These are phyloP conservation scores for Hydrolagus affinis DNA, from an alignment of 2,113 vertebrate species.

Conservation along the genomic window DNA sequence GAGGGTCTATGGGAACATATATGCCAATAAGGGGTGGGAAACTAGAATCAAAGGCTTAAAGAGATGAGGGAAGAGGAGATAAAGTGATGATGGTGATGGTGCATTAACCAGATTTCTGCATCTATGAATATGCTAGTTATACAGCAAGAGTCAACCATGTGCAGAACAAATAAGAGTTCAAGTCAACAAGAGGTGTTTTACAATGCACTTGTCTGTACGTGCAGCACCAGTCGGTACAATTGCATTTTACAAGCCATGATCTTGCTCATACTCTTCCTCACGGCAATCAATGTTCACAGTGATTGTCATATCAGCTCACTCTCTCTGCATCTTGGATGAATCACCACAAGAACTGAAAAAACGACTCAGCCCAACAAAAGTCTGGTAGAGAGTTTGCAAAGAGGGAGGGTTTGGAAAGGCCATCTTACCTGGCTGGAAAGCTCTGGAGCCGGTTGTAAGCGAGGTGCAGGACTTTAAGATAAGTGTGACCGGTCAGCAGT, in stretches of 20 bases:
- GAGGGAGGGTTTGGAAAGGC: no score
- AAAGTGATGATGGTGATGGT: neutral
- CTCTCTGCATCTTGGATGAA: neutral
- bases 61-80: no score
- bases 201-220: neutral
- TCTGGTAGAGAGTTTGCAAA: neutral
- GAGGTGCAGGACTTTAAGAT: conserved; percentile 85
- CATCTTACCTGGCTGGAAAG: conserved; percentile 83
- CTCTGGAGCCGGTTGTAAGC: conserved; percentile 92
- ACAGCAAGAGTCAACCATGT: neutral
- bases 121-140: neutral
- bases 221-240: neutral
- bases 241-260: neutral
- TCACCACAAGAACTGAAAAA: neutral
- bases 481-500: conserved; percentile 80
- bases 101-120: neutral
- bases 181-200: neutral
- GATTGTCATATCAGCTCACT: neutral
- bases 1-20: no score
- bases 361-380: neutral
- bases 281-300: neutral
- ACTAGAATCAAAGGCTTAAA: no score
- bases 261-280: neutral
- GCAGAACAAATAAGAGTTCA: neutral
- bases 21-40: no score